Base-by-base conservation (phyloP, 2,888 invertebrate genomes). In the Nemoura dubitans region DNA sequence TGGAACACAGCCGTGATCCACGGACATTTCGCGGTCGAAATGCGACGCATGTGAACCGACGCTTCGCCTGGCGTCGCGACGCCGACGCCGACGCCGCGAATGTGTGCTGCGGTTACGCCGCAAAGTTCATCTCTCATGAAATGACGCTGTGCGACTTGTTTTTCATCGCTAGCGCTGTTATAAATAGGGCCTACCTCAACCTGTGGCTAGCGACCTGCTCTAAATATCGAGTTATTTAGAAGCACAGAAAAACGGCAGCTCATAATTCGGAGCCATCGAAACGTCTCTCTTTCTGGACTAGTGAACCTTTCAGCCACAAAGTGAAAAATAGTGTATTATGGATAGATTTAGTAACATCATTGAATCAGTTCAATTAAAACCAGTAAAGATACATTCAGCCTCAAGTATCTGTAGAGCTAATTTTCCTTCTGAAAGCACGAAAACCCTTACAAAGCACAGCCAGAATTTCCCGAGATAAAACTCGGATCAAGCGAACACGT, bases 101-200 rank as follows among this genome's bases (percentile, higher is more conserved):
- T 16, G 76, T 76, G 6, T 3, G 36, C 36, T 3, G 3, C 76
- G 21, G 76, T 76, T 21, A 5, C 76, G 25, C 78, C 78, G 25
- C 78, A 27, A 26, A 76, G 26, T 25, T 76, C 76, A 76, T 26
- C 5, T 5, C 76, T 6, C 21, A 7, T 25, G 76, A 76, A 76
- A 21, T 76, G 26, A 36, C 3, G 36, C 10, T 10, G 10, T 36
- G 59, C 59, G 59, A 59, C 59, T 59, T 59, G 59, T 59, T 59
- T 59, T 59, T 59, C 59, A 59, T 59, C 21, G 59, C 21, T 10
- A 3, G 59, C 59, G 59, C 16, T 10, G 59, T 59, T 59, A 59
- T 59, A 59, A 59, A 59, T 59, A 59, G 59, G 59, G 59, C 59
- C 59, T 59, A 59, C 59, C 59, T 59, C 59, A 59, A 59, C 59